These are phyloP conservation scores for Cynopterus sphinx DNA, from an alignment of 2,797 vertebrate genomes.

Conservation along the genomic window DNA sequence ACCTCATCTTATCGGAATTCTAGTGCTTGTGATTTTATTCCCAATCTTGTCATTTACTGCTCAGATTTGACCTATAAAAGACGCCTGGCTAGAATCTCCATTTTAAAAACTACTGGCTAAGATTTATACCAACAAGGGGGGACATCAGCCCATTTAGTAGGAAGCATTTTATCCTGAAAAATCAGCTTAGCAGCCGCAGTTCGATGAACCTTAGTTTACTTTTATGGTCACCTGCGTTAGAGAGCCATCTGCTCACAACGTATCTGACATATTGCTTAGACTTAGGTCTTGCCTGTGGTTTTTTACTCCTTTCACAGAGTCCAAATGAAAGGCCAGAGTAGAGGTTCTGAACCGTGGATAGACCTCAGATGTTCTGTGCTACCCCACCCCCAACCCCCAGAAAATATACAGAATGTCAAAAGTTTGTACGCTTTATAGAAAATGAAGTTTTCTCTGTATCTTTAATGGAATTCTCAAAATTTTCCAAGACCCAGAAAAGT, in stretches of 20 bases:
- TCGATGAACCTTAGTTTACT: background rate
- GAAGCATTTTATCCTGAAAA: constrained; percentile 35
- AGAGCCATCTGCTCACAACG: background rate
- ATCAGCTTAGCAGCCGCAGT: background rate
- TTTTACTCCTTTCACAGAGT: background rate
- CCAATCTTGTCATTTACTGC: background rate
- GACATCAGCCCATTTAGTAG: background rate
- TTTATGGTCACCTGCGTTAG: background rate
- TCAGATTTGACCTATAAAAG: background rate
- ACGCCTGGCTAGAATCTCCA: constrained; percentile 24
- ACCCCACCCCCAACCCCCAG: background rate
- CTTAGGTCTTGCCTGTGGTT: background rate
- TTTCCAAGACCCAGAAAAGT: background rate
- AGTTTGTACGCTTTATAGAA: background rate
- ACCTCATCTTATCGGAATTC: constrained; percentile 48
- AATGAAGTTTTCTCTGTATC: background rate
- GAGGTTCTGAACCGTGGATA: background rate
- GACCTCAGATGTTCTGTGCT: background rate
- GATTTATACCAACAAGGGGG: background rate
- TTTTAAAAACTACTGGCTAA: constrained; percentile 31
- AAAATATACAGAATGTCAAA: constrained; percentile 1
- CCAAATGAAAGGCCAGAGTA: background rate
- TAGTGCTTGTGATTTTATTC: background rate
- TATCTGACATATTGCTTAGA: background rate
- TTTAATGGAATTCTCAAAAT: constrained; percentile 24